Conservation (phyloP, 2,797 vertebrate species). For the Garrulus glandarius region DNA sequence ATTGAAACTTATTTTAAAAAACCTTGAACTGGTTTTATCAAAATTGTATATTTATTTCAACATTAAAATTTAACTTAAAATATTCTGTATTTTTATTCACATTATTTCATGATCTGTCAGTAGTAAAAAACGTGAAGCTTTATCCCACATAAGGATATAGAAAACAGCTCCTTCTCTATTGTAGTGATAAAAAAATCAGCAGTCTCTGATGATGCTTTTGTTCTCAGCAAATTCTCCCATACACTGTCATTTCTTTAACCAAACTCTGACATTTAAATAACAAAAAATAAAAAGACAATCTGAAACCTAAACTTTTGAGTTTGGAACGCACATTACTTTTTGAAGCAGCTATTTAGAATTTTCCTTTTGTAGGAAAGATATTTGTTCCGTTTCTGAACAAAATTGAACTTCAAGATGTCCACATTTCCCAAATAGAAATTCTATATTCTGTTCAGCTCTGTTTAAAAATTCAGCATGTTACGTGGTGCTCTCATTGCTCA, state of each 20-base stretch:
- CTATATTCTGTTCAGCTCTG: conserved; percentile 43
- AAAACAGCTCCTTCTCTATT: not conserved
- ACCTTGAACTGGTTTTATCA: not conserved
- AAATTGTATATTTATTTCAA: not conserved
- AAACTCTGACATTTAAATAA: not conserved
- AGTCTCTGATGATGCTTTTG: conserved; percentile 21
- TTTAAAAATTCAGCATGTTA: conserved; percentile 43
- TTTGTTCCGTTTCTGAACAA: conserved; percentile 48
- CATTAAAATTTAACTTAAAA: conserved; percentile 13
- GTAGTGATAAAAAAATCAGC: not conserved
- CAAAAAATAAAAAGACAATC: not conserved
- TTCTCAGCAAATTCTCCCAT: conserved; percentile 2
- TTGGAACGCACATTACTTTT: conserved; percentile 5
- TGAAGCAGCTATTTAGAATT: conserved; percentile 32
- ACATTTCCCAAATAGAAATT: conserved; percentile 54
- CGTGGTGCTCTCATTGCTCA: not conserved
- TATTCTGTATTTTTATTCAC: not conserved
- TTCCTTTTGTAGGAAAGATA: conserved; percentile 27
- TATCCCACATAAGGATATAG: not conserved
- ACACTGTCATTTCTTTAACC: not conserved
- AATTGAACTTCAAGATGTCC: conserved; percentile 55
- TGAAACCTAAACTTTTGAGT: conserved; percentile 30
- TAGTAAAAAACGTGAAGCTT: not conserved
- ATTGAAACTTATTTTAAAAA: not conserved
- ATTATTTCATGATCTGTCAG: not conserved